Conservation (phyloP, 2,797 vertebrate genomes). For the Paedocypris micromegethes region DNA sequence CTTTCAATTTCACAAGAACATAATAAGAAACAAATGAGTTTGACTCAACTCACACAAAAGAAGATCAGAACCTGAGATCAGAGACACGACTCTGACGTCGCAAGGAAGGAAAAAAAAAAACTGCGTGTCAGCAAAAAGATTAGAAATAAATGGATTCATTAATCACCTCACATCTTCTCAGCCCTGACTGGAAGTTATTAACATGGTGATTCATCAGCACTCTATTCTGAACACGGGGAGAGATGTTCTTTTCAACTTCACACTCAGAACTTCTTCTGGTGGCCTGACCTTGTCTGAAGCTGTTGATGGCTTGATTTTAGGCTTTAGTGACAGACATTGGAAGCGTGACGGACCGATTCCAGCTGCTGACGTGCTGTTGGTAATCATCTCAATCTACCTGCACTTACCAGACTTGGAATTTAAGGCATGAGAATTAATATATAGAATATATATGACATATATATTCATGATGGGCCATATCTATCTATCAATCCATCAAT, state of each 20-base stretch:
- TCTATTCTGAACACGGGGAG: constrained; percentile 26
- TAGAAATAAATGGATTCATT: constrained; percentile 34
- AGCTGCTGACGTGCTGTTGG: no score
- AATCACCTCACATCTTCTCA: constrained; percentile 9
- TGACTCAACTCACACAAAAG: not conserved
- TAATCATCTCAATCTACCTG: no score
- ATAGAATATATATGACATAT: no score
- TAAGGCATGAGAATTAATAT: no score
- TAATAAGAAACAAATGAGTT: constrained; percentile 21
- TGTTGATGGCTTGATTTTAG: constrained; percentile 25
- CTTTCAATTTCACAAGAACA: constrained; percentile 14
- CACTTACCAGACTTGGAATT: no score
- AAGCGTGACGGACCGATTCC: constrained; percentile 22
- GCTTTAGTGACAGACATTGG: constrained; percentile 42
- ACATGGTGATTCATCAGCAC: constrained; percentile 12
- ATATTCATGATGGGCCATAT: no score
- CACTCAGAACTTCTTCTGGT: constrained; percentile 3
- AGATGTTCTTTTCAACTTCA: constrained; percentile 12
- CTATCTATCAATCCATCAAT: no score
- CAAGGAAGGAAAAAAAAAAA: constrained; percentile 6
- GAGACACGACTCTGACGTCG: constrained; percentile 4
- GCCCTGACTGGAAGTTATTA: constrained; percentile 8
- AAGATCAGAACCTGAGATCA: constrained; percentile 26
- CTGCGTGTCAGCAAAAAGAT: constrained; percentile 23
- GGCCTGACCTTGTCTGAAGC: constrained; percentile 13